These are phyloP conservation scores for Lycocorax pyrrhopterus DNA, from an alignment of 2,113 vertebrate species.

Conservation along the genomic window DNA sequence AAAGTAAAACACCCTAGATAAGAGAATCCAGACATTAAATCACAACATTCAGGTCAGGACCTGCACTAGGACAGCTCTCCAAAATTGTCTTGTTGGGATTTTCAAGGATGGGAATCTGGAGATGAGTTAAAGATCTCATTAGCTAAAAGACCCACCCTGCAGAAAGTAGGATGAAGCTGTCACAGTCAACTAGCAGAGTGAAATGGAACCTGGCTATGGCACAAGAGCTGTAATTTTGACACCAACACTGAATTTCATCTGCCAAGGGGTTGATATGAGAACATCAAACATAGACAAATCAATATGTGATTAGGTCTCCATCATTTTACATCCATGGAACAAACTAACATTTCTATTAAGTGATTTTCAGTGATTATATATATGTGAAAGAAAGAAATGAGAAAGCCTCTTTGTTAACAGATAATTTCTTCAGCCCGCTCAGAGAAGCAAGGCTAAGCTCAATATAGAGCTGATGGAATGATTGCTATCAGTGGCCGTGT, in stretches of 20 bases:
- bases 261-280: background rate
- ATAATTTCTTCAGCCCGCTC: background rate
- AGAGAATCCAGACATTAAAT: background rate
- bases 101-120: background rate
- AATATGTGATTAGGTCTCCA: background rate
- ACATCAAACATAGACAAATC: background rate
- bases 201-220: background rate
- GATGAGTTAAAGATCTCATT: background rate
- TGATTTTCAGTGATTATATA: background rate
- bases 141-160: background rate
- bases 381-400: background rate
- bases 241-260: background rate
- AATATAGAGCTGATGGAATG: background rate
- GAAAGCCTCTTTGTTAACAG: background rate
- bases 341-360: background rate
- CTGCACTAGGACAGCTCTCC: background rate
- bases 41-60: background rate
- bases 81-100: background rate
- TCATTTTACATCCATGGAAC: background rate
- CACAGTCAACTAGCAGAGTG: background rate
- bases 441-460: background rate
- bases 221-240: background rate
- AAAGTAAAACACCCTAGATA: background rate
- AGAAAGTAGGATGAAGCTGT: background rate
- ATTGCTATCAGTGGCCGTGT: background rate